phyloP scores from a whole-genome alignment of 30 jellyfish, hydroid and myxozoan genomes.

The Aurelia aurita region DNA sequence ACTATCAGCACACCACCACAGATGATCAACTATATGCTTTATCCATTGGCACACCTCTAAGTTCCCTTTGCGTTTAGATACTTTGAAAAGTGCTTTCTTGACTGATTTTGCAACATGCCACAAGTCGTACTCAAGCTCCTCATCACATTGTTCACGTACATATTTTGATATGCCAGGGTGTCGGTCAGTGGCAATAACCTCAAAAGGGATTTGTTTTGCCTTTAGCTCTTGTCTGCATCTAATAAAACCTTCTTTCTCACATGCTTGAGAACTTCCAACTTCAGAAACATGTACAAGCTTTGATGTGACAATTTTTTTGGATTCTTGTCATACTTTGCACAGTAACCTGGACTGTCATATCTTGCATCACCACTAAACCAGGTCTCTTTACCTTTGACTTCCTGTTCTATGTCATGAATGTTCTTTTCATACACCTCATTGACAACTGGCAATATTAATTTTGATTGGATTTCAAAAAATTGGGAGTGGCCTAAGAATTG shows the following conservation, averaged over 20 bases:
- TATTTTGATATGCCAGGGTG: slow-evolving; percentile 25
- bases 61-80: slow-evolving; percentile 18
- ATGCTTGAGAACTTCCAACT: slow-evolving; percentile 15
- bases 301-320: slow-evolving; percentile 26
- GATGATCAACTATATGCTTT: no score
- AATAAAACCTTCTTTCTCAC: slow-evolving; percentile 39
- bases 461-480: slow-evolving; percentile 17
- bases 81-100: slow-evolving; percentile 8
- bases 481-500: slow-evolving; percentile 13
- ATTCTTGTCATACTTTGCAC: slow-evolving; percentile 28
- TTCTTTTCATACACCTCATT: slow-evolving; percentile 1
- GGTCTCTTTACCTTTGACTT: background rate
- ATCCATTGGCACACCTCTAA: slow-evolving; percentile 3
- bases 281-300: background rate
- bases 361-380: slow-evolving; percentile 23
- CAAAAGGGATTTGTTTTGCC: background rate
- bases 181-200: slow-evolving; percentile 38
- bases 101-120: slow-evolving; percentile 50
- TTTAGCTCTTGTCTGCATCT: slow-evolving; percentile 6
- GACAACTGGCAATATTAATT: background rate
- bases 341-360: slow-evolving; percentile 16
- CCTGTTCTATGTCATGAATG: background rate
- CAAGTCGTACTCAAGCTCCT: slow-evolving; percentile 11
- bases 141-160: slow-evolving; percentile 6
- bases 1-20: no score